Percentiles rank a stretch among this genome's conserved stretches.
phyloP scores from a whole-genome alignment of 2,113 vertebrate species.

The Platycercus adscitus region DNA sequence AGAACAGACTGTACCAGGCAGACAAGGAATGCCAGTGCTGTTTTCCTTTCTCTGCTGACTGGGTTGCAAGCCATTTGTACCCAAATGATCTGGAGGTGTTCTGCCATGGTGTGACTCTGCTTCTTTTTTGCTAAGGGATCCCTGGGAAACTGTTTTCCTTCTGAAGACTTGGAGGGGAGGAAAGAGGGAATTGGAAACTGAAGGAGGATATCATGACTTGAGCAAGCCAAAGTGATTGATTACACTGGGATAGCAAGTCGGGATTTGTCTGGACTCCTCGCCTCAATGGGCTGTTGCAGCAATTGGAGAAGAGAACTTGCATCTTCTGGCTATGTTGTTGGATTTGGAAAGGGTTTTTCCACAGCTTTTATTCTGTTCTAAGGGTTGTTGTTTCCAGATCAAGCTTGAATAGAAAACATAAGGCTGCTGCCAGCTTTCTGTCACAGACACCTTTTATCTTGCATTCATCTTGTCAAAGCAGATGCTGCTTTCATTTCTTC shows the following conservation, averaged over 20 bases:
- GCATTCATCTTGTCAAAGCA: constrained; percentile 46
- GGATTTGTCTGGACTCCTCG: background rate
- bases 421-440: constrained; percentile 54
- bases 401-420: constrained; percentile 33
- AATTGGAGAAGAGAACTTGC: background rate
- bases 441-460: constrained; percentile 63
- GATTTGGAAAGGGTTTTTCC: constrained; percentile 60
- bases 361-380: constrained; percentile 50
- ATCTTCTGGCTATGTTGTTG: constrained; percentile 9
- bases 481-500: constrained; percentile 54
- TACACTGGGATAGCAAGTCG: background rate
- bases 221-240: background rate
- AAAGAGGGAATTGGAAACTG: background rate
- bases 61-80: background rate
- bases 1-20: background rate
- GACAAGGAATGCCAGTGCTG: background rate
- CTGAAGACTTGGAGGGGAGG: background rate
- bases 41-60: background rate
- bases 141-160: background rate
- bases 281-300: background rate
- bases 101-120: background rate
- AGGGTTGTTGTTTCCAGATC: constrained; percentile 40
- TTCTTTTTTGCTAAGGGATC: background rate
- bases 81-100: background rate
- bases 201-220: background rate